Conservation (phyloP, 2,797 vertebrate species). For the Lutjanus argentimaculatus region DNA sequence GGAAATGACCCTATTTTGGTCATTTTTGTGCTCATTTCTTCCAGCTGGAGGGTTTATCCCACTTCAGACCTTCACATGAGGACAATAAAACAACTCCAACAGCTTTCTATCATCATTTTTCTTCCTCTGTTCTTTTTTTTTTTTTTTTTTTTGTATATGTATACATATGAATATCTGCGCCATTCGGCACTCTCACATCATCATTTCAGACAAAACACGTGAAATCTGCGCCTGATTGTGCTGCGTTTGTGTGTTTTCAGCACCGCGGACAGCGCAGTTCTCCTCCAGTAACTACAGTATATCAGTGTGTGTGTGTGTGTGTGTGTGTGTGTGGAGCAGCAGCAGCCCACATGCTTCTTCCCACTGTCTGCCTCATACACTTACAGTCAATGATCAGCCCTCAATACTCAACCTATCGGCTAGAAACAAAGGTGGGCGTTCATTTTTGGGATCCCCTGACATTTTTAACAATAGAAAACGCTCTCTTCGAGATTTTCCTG, state of each 20-base stretch:
- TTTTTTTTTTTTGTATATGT: not conserved
- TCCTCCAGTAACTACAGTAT: not conserved
- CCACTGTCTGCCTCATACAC: slow-evolving; percentile 49
- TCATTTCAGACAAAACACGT: not conserved
- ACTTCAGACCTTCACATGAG: not conserved
- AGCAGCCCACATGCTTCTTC: slow-evolving; percentile 26
- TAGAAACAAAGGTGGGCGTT: slow-evolving; percentile 57
- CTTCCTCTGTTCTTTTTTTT: not conserved
- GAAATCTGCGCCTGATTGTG: not conserved
- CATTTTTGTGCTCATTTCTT: not conserved
- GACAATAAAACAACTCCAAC: slow-evolving; percentile 24
- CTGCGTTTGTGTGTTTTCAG: slow-evolving; percentile 62
- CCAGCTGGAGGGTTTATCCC: not conserved
- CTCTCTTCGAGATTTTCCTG: not conserved
- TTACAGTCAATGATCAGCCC: slow-evolving; percentile 55
- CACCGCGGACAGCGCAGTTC: slow-evolving; percentile 78
- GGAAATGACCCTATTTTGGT: not conserved
- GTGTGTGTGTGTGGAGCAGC: slow-evolving; percentile 19
- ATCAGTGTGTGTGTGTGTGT: no score
- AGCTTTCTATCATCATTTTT: no score
- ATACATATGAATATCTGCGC: no score
- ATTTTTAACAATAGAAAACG: slow-evolving; percentile 9
- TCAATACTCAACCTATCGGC: slow-evolving; percentile 41
- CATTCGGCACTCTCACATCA: not conserved
- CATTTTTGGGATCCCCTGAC: slow-evolving; percentile 34